A percentile compares a stretch with the other conserved stretches of the same genome.
phyloP scores from a whole-genome alignment of 2,113 vertebrate species.

The Isurus oxyrinchus region DNA sequence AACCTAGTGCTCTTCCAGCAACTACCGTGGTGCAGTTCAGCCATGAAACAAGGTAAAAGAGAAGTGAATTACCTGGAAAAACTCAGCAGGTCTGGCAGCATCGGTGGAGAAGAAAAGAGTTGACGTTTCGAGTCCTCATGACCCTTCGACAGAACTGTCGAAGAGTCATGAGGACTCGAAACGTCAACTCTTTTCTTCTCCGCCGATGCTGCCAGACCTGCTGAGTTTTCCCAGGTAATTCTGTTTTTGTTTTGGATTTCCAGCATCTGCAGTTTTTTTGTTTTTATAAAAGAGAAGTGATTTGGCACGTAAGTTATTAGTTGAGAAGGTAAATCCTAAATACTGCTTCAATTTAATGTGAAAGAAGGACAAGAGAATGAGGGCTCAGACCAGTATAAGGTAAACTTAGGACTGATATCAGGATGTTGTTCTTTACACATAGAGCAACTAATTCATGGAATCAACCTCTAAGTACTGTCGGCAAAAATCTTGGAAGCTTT shows the following conservation, averaged over 20 bases:
- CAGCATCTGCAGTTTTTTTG: too few species aligned
- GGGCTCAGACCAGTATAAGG: neutral
- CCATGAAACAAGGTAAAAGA: neutral
- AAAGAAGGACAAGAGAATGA: neutral
- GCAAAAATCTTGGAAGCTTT: neutral
- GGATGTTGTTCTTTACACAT: too few species aligned
- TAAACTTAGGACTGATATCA: neutral
- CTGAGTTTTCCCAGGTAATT: too few species aligned
- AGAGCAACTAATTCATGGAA: neutral
- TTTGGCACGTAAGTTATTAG: neutral
- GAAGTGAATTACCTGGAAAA: too few species aligned
- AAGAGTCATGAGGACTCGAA: too few species aligned
- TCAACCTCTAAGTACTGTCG: neutral
- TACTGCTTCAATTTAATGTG: neutral
- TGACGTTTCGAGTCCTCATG: too few species aligned
- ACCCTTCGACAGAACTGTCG: too few species aligned
- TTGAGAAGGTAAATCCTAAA: neutral
- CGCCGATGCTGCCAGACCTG: too few species aligned
- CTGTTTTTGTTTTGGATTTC: too few species aligned
- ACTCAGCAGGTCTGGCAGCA: too few species aligned
- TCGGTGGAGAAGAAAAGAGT: too few species aligned
- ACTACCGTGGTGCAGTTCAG: neutral
- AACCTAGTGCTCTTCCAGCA: neutral
- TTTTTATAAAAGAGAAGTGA: neutral
- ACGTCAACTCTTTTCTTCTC: too few species aligned